A percentile compares a stretch with the other conserved stretches of the same genome.
phyloP scores from a whole-genome alignment of 64 coral and sea anemone species.

The Exaiptasia diaphana region DNA sequence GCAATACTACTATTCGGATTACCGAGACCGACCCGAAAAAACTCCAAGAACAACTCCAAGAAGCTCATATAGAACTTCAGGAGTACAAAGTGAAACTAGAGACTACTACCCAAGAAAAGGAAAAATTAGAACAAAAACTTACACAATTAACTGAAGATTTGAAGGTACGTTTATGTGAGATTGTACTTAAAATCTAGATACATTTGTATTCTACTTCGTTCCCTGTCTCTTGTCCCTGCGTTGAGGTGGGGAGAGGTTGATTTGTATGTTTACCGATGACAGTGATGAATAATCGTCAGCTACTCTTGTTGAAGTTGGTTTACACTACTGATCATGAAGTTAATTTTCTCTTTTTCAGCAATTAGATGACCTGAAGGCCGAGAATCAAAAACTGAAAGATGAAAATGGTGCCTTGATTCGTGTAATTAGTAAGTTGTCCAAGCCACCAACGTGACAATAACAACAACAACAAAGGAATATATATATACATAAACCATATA shows the following conservation, averaged over 20 bases:
- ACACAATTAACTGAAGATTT: slow-evolving; percentile 72
- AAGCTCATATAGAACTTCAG: slow-evolving; percentile 83
- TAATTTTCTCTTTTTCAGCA: slow-evolving; percentile 55
- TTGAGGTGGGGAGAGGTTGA: no score
- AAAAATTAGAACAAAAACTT: slow-evolving; percentile 87
- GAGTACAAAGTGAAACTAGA: slow-evolving; percentile 96
- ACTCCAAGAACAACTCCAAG: slow-evolving; percentile 90
- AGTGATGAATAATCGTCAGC: no score
- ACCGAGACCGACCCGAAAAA: slow-evolving; percentile 87
- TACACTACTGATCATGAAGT: no score
- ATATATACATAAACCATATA: slow-evolving; percentile 21
- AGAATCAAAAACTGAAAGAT: slow-evolving; percentile 89
- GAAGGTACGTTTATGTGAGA: no score
- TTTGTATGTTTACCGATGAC: no score
- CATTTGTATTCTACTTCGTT: no score
- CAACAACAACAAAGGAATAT: neutral
- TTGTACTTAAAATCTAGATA: no score
- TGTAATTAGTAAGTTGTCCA: slow-evolving; percentile 99
- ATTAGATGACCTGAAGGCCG: slow-evolving; percentile 76
- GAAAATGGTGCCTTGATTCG: slow-evolving; percentile 98
- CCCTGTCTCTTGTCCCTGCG: no score
- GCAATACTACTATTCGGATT: slow-evolving; percentile 23
- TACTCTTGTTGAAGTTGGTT: no score
- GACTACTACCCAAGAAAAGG: slow-evolving; percentile 86
- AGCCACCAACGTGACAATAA: slow-evolving; percentile 83